Evolutionary conservation across 2,888 invertebrate genomes (phyloP).

Genomic region (Stenichneumon culpator): DNA sequence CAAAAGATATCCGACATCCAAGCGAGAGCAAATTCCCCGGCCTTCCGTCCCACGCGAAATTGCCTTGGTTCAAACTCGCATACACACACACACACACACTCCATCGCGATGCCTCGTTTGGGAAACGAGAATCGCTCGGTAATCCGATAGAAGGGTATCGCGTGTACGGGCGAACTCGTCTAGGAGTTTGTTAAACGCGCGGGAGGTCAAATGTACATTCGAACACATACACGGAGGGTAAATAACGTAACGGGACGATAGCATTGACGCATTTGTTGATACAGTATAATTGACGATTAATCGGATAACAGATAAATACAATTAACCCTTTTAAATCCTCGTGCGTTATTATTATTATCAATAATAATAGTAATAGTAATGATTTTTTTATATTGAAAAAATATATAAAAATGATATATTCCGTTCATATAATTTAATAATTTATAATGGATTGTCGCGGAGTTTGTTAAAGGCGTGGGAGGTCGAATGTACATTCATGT

Average conservation of each 20-base stretch:
- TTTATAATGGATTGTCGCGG: background rate
- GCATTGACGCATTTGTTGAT: background rate
- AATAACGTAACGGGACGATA: background rate
- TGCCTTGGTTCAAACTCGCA: background rate
- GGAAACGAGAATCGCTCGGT: slow-evolving; percentile 8
- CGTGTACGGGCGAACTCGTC: background rate
- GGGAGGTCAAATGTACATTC: slow-evolving; percentile 4
- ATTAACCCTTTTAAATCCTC: background rate
- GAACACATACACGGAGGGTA: background rate
- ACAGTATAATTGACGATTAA: background rate
- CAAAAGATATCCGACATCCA: slow-evolving; percentile 48
- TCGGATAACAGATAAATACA: slow-evolving; percentile 2
- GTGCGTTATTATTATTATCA: background rate
- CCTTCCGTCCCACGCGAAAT: slow-evolving; percentile 9
- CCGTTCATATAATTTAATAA: too few relatives aligned
- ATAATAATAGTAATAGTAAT: too few relatives aligned
- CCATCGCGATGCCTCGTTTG: slow-evolving; percentile 24
- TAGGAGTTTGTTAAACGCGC: background rate
- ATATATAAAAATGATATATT: too few relatives aligned
- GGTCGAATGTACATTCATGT: background rate
- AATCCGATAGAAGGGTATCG: slow-evolving; percentile 16
- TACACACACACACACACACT: background rate
- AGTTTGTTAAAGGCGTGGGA: background rate
- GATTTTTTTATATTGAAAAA: too few relatives aligned
- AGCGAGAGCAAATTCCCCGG: slow-evolving; percentile 3